Evolutionary conservation across 2,113 vertebrate species (phyloP).

Genomic region (Hystrix cristata): DNA sequence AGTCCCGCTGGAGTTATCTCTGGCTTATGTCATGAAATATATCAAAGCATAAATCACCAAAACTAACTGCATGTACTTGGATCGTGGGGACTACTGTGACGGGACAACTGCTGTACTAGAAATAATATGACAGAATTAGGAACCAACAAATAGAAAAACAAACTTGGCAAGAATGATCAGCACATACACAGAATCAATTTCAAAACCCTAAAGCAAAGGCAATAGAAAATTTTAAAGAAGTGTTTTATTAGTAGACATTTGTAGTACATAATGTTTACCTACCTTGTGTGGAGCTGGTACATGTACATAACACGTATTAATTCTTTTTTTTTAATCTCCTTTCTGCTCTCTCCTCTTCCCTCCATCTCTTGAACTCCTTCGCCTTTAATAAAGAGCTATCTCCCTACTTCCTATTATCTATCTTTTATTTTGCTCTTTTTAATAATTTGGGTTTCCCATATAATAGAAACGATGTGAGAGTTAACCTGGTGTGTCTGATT

Average conservation of each 20-base stretch:
- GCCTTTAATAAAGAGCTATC: not conserved
- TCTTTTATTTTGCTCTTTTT: not conserved
- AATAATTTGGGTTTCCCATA: not conserved
- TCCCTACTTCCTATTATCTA: not conserved
- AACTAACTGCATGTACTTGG: not conserved
- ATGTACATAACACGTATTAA: not conserved
- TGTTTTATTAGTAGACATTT: not conserved
- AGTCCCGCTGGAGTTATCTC: not conserved
- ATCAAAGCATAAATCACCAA: not conserved
- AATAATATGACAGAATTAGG: not conserved
- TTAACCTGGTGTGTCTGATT: not conserved
- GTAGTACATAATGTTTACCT: not conserved
- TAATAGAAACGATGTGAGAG: not conserved
- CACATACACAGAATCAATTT: not conserved
- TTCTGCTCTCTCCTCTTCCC: not conserved
- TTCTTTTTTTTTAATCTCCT: not conserved
- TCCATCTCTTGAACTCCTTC: not conserved
- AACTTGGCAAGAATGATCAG: not conserved
- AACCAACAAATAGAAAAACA: not conserved
- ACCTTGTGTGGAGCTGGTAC: not conserved
- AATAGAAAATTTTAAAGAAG: not conserved
- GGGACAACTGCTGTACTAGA: not conserved
- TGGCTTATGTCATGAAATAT: not conserved
- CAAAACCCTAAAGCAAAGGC: conserved; percentile 8
- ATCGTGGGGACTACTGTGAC: not conserved